Evolutionary conservation across 2,888 invertebrate genomes (phyloP), one percentile per base, ranked within the genome.

Genomic region (Diarsia brunnea): DNA sequence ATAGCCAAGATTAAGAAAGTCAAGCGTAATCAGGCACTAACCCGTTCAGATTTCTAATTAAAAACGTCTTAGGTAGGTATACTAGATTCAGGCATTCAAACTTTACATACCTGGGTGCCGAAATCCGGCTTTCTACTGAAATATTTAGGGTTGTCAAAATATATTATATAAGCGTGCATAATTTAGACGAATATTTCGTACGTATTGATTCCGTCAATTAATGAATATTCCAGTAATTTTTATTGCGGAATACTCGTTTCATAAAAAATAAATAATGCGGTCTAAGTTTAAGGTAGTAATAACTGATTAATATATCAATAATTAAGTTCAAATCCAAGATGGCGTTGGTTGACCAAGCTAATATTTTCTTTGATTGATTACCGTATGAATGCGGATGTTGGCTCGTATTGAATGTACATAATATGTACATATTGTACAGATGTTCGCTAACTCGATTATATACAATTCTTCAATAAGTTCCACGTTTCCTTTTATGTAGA

Each of bases 391-490:
- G 82, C 78, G 84, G 87, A 84, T 80, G 69, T 73, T 78, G 61
- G 70, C 71, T 67, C 31, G 58, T 66, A 82, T 51, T 69, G 68
- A 64, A 71, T 68, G 68, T 71, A 60, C 78, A 68, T 51, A 70
- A 65, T 64, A 73, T 63, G 60, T 84, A 65, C 69, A 79, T 69
- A 84, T 84, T 70, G 55, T 81, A 63, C 66, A 82, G 73, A 82
- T 84, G 74, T 75, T 67, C 69, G 61, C 65, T 73, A 75, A 75
- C 72, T 68, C 21, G 58, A 72, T 75, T 77, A 73, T 66, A 70
- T 71, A 64, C 43, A 81, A 81, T 87, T 87, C 73, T 85, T 75
- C 70, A 78, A 82, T 88, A 84, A 86, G 87, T 82, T 82, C 76
- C 79, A 79, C 16, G 70, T 64, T 74, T 31, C 78, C 83, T 79